Conservation (phyloP, 2,113 vertebrate genomes). For the Toxotes chatareus region DNA sequence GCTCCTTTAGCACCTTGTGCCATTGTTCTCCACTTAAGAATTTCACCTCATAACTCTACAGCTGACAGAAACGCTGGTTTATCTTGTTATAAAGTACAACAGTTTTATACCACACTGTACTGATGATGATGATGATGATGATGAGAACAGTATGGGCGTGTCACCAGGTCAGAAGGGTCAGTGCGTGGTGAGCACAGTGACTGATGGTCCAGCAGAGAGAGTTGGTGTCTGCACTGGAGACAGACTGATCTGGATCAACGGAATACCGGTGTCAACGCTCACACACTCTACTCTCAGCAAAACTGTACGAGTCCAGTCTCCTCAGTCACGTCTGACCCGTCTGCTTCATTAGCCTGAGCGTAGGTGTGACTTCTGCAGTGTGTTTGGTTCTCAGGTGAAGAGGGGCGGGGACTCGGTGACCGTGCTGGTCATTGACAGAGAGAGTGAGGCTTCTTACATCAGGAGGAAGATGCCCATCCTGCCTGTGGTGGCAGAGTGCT, state of each 20-base stretch:
- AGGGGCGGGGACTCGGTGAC: constrained; percentile 85
- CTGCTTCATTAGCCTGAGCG: not conserved
- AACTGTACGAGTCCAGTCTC: constrained; percentile 80
- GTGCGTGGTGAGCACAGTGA: constrained; percentile 84
- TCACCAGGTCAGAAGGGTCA: constrained; percentile 84
- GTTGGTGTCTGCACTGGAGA: constrained; percentile 88
- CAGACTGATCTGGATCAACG: constrained; percentile 91
- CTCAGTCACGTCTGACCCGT: not conserved
- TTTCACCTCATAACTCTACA: too few relatives aligned
- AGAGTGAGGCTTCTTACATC: constrained; percentile 85
- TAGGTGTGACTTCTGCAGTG: not conserved
- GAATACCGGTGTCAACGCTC: constrained; percentile 81
- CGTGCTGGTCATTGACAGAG: constrained; percentile 88
- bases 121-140: not conserved
- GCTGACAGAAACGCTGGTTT: not conserved
- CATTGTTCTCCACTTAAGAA: too few relatives aligned
- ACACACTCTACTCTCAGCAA: constrained; percentile 79
- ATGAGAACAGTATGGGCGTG: not conserved
- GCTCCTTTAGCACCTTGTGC: too few relatives aligned
- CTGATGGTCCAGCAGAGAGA: constrained; percentile 87
- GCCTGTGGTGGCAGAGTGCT: constrained; percentile 84
- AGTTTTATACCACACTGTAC: not conserved
- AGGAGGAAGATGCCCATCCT: constrained; percentile 84
- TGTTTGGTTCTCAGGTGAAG: constrained; percentile 83
- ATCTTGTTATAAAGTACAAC: constrained; percentile 5